Percentiles rank a stretch among this genome's conserved stretches.
These are phyloP conservation scores for Hyles vespertilio DNA, from an alignment of 1,140 invertebrate genomes.

Conservation along the genomic window DNA sequence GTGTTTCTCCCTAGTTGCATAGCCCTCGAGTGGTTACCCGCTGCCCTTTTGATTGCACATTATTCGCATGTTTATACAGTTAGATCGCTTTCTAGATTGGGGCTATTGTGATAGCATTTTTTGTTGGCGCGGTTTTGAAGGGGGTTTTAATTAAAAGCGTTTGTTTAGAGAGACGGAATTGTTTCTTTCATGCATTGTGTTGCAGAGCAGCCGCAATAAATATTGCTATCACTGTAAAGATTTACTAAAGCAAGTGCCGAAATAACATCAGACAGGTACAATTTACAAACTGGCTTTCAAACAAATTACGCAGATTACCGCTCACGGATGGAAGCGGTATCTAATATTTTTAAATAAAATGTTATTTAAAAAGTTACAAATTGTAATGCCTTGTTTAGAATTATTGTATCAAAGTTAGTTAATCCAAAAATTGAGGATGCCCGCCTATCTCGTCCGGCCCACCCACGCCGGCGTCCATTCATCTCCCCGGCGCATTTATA, in stretches of 20 bases:
- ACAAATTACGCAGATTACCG: conserved; percentile 1
- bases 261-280: no score
- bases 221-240: conserved; percentile 2
- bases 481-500: conserved; percentile 67
- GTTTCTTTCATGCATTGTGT: conserved; percentile 33
- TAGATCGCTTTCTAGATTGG: conserved; percentile 74
- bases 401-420: conserved; percentile 43
- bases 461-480: conserved; percentile 51
- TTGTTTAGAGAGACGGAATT: conserved; percentile 45
- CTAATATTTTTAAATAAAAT: conserved; percentile 1
- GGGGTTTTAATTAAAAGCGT: conserved; percentile 72
- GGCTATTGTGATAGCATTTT: conserved; percentile 68
- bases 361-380: conserved; percentile 23
- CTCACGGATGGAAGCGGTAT: not conserved
- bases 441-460: conserved; percentile 34
- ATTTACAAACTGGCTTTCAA: no score
- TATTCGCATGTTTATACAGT: conserved; percentile 73
- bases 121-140: conserved; percentile 62
- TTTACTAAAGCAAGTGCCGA: no score
- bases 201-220: not conserved
- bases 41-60: conserved; percentile 74
- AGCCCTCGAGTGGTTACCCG: conserved; percentile 40
- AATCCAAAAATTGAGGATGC: conserved; percentile 40
- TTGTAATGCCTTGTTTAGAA: conserved; percentile 30
- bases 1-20: conserved; percentile 24